phyloP scores from a whole-genome alignment of 2,888 invertebrate genomes.

The Erannis defoliaria region DNA sequence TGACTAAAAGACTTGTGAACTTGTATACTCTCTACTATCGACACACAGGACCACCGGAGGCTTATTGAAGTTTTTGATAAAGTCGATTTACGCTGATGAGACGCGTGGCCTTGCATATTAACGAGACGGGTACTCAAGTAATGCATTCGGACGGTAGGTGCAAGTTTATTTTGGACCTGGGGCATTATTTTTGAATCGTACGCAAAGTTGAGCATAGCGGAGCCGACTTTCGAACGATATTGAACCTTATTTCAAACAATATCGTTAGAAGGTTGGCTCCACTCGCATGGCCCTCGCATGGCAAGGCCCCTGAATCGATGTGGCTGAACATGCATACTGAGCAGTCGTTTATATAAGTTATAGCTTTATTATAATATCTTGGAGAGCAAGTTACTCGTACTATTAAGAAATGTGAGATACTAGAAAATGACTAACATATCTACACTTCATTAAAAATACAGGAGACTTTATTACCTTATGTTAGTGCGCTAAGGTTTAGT shows the following conservation, averaged over 20 bases:
- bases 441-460: no score
- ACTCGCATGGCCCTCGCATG: no score
- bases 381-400: no score
- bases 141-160: constrained; percentile 19
- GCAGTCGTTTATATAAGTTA: constrained; percentile 11
- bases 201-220: no score
- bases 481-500: no score
- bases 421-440: no score
- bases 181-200: no score
- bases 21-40: not conserved
- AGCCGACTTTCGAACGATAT: no score
- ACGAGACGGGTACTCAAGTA: constrained; percentile 41
- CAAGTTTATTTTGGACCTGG: constrained; percentile 19
- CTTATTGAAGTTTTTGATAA: constrained; percentile 53
- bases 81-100: constrained; percentile 70
- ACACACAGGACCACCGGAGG: constrained; percentile 2
- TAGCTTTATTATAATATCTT: not conserved
- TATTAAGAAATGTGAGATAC: no score
- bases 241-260: no score
- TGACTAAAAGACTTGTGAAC: constrained; percentile 8
- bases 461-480: no score
- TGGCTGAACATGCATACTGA: constrained; percentile 7
- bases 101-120: constrained; percentile 66
- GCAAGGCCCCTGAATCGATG: not conserved
- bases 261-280: no score